phyloP scores from a whole-genome alignment of 1,140 invertebrate species.

The Chironomus tepperi region DNA sequence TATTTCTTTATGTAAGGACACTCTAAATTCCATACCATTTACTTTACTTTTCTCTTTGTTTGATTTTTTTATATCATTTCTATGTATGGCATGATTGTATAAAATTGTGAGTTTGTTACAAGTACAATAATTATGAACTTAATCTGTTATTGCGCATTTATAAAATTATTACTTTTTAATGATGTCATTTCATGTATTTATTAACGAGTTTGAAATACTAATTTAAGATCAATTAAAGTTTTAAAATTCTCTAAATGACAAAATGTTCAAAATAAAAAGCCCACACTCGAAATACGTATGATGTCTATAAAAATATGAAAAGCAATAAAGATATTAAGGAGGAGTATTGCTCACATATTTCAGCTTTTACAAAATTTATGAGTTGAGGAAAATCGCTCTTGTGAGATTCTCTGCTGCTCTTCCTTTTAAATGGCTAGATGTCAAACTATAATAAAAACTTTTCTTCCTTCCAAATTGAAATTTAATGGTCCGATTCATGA shows the following conservation, averaged over 20 bases:
- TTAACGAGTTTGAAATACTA: no score
- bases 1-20: neutral
- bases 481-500: constrained; percentile 6
- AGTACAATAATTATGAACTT: no score
- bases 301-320: neutral
- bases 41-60: neutral
- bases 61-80: no score
- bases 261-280: no score
- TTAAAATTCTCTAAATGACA: no score
- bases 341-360: neutral
- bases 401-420: neutral
- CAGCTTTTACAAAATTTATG: neutral
- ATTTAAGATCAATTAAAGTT: no score
- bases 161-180: no score
- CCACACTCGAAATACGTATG: neutral
- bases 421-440: neutral
- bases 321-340: neutral
- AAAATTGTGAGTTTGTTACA: no score
- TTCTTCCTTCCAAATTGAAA: constrained; percentile 7
- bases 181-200: no score
- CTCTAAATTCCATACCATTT: neutral
- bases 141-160: no score
- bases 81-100: no score
- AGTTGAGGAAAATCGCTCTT: neutral
- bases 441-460: neutral